Percentiles rank a stretch among this genome's conserved stretches.
phyloP scores from a whole-genome alignment of 1,140 invertebrate species.

The Brachionus manjavacas region DNA sequence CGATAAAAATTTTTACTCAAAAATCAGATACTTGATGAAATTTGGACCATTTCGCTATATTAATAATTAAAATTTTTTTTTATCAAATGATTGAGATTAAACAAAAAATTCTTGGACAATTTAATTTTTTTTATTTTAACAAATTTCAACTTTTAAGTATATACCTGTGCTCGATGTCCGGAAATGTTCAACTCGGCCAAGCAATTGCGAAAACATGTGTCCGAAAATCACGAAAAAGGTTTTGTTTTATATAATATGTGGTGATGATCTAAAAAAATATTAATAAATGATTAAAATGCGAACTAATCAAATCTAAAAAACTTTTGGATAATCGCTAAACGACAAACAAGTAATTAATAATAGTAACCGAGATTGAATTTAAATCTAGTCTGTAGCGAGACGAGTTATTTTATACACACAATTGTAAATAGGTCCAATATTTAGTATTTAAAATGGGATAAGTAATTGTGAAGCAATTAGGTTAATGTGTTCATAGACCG shows the following conservation, averaged over 20 bases:
- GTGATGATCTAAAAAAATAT: constrained; percentile 2
- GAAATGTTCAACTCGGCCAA: constrained; percentile 41
- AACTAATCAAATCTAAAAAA: neutral
- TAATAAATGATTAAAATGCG: neutral
- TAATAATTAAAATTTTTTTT: too few species aligned
- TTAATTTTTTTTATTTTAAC: too few species aligned
- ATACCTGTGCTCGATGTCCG: constrained; percentile 39
- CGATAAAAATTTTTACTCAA: too few species aligned
- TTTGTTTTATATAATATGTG: constrained; percentile 43
- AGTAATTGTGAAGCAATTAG: neutral
- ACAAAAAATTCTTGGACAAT: too few species aligned
- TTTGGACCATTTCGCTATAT: too few species aligned
- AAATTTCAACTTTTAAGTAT: neutral
- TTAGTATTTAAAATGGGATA: neutral
- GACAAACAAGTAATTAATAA: constrained; percentile 10
- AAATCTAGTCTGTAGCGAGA: neutral
- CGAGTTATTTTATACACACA: neutral
- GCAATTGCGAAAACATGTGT: constrained; percentile 35
- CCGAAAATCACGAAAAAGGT: constrained; percentile 42
- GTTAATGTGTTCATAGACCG: neutral
- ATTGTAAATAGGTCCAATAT: constrained; percentile 4
- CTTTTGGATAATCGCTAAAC: neutral
- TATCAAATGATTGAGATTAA: too few species aligned
- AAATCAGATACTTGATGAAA: too few species aligned
- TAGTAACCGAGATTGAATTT: constrained; percentile 9